phyloP scores from a whole-genome alignment of 92 coral and sea anemone species.

The Bergia puertoricense region DNA sequence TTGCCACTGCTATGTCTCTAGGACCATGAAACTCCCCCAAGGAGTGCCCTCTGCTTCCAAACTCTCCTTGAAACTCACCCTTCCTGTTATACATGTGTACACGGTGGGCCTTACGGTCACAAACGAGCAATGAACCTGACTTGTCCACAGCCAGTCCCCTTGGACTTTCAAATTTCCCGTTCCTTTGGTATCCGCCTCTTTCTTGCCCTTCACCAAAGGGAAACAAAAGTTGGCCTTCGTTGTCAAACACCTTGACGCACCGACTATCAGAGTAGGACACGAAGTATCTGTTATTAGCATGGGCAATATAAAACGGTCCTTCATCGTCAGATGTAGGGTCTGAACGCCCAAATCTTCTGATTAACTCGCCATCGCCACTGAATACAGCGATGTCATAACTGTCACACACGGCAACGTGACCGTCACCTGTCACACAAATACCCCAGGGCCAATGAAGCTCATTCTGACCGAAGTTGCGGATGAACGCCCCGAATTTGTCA shows the following conservation, averaged over 20 bases:
- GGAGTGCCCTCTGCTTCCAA: conserved; percentile 52
- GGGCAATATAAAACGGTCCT: conserved; percentile 53
- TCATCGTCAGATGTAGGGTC: background rate
- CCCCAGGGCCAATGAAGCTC: conserved; percentile 57
- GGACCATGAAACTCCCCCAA: conserved; percentile 53
- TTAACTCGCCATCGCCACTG: conserved; percentile 42
- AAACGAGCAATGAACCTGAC: conserved; percentile 44
- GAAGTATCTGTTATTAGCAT: conserved; percentile 54
- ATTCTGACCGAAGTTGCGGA: conserved; percentile 49
- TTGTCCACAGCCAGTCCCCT: conserved; percentile 51
- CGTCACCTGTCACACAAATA: conserved; percentile 50
- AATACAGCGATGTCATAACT: conserved; percentile 53
- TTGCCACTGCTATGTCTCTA: conserved; percentile 42
- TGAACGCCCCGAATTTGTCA: conserved; percentile 46
- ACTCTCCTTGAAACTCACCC: conserved; percentile 48
- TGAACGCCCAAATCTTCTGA: conserved; percentile 42
- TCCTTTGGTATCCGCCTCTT: background rate
- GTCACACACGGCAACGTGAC: conserved; percentile 60
- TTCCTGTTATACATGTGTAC: conserved; percentile 47
- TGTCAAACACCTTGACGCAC: conserved; percentile 53
- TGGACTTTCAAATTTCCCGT: conserved; percentile 52
- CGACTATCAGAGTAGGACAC: conserved; percentile 56
- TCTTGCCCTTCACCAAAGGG: conserved; percentile 37
- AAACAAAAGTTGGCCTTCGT: conserved; percentile 30
- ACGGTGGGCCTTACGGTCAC: conserved; percentile 57